Conservation (phyloP, 1,140 invertebrate genomes). For the Aphidius ervi region DNA sequence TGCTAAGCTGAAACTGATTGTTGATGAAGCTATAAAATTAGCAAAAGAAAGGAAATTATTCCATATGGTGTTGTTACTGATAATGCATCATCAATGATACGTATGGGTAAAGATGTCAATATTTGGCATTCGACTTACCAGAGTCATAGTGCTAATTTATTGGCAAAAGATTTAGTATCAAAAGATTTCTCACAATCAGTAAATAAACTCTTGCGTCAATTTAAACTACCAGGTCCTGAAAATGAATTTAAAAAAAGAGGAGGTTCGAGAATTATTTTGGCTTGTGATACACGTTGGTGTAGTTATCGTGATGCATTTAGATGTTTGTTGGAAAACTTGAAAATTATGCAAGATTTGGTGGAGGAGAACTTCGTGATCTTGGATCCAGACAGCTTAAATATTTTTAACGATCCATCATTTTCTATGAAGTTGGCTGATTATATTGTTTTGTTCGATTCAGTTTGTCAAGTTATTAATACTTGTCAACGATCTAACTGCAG, state of each 20-base stretch:
- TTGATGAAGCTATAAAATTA: slow-evolving; percentile 9
- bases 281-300: slow-evolving; percentile 18
- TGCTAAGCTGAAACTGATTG: background rate
- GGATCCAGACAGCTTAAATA: background rate
- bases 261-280: slow-evolving; percentile 16
- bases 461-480: slow-evolving; percentile 18
- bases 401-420: slow-evolving; percentile 12
- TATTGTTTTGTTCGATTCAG: slow-evolving; percentile 14
- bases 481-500: slow-evolving; percentile 15
- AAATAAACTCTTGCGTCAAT: slow-evolving; percentile 9
- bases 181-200: slow-evolving; percentile 6
- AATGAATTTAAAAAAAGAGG: slow-evolving; percentile 1
- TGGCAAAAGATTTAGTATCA: slow-evolving; percentile 17
- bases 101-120: slow-evolving; percentile 19
- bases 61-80: slow-evolving; percentile 20
- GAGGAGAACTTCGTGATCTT: background rate
- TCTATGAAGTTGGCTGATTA: slow-evolving; percentile 9
- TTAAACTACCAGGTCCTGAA: slow-evolving; percentile 11
- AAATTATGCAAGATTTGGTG: slow-evolving; percentile 11
- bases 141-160: slow-evolving; percentile 21
- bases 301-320: slow-evolving; percentile 17
- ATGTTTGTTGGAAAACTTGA: slow-evolving; percentile 16
- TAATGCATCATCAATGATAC: slow-evolving; percentile 21
- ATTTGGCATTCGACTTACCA: slow-evolving; percentile 21
- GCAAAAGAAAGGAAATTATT: slow-evolving; percentile 17